Conservation (phyloP, 2,797 vertebrate genomes). For the Centropyge bicolor region DNA sequence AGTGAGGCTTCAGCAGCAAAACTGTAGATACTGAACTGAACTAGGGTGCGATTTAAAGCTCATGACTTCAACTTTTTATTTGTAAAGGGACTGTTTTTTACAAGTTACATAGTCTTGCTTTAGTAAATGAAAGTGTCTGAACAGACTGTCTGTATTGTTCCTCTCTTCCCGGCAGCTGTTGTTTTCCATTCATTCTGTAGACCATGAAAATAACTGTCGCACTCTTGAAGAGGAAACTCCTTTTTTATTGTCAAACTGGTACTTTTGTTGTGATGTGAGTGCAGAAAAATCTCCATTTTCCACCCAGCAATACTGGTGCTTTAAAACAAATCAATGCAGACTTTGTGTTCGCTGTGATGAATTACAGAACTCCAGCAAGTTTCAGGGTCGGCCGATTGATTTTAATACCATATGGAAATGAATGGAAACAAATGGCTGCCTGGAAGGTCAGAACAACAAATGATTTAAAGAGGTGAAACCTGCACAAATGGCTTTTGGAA, state of each 20-base stretch:
- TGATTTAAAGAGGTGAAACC: neutral
- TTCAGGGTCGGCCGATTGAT: neutral
- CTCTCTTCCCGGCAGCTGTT: neutral
- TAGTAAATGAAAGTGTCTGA: too few relatives aligned
- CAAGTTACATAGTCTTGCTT: too few relatives aligned
- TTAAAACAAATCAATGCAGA: neutral
- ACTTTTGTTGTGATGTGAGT: neutral
- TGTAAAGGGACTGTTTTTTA: too few relatives aligned
- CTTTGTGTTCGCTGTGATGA: neutral
- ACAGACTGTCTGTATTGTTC: neutral
- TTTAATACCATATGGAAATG: neutral
- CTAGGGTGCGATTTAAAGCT: too few relatives aligned
- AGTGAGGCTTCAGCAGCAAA: too few relatives aligned
- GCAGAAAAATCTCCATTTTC: neutral
- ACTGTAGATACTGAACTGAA: too few relatives aligned
- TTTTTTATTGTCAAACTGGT: neutral
- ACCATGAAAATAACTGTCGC: neutral
- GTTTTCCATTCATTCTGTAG: neutral
- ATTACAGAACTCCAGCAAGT: neutral
- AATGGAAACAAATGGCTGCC: constrained; percentile 3
- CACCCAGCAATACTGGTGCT: neutral
- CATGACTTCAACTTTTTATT: too few relatives aligned
- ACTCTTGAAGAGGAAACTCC: neutral
- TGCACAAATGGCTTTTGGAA: neutral
- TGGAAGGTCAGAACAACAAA: neutral